Evolutionary conservation across 2,113 vertebrate genomes (phyloP), one percentile per base, ranked within the genome.

Genomic region (Orthonyx spaldingii): DNA sequence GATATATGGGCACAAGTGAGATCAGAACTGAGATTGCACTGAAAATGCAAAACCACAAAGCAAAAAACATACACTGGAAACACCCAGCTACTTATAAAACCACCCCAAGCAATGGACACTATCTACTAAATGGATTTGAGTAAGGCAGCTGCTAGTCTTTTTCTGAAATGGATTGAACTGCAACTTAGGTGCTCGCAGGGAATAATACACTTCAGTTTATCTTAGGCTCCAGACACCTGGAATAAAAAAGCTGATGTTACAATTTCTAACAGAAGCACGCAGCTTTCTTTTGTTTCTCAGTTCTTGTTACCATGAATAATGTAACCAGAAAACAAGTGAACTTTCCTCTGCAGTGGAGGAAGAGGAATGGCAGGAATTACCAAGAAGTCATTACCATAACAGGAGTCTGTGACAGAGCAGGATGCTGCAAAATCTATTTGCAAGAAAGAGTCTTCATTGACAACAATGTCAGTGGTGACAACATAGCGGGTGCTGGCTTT

Each of bases 351-450:
- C 11, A 32, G 47, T 3, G 37, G n/a, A 84, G 47, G 56, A 66
- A 76, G 57, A 75, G 26, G 39, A 94, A 88, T 26, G 65, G 35
- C 20, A 72, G 59, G 50, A 80, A 85, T 71, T 74, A 44, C 44
- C 39, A 56, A 22, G 44, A 70, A 65, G 37, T 55, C 41, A 97
- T 99, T 98, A 99, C 99, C 99, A 13, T 99, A 99, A 95, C 99
- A 99, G 84, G 99, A 99, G 87, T 99, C 98, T 14, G 99, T 99
- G 97, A 99, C 99, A 6, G 99, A 99, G 97, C 99, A 99, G 90
- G 99, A 99, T 50, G 99, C 99, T 19, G 99, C 99, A 94, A 99
- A 99, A 95, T 99, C 99, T 81, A 99, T 98, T 97, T 99, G 99
- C 87, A 99, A 98, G 95, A 99, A 99, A 6, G 99, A 99, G 19